Evolutionary conservation across 2,113 vertebrate species (phyloP).

Genomic region (Callithrix jacchus): DNA sequence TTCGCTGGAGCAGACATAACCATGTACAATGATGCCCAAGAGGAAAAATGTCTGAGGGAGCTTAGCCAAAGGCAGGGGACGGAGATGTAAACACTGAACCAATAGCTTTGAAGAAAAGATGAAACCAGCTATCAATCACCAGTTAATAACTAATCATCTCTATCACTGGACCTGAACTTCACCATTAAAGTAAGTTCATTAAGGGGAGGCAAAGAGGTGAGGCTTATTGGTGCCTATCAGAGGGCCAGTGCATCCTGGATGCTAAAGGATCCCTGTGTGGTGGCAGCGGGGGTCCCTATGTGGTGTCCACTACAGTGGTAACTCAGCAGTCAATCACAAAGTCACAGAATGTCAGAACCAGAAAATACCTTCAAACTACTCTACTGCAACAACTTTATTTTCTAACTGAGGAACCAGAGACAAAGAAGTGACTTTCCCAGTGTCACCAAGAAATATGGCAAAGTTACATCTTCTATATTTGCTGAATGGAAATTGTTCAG

Average conservation of each 20-base stretch:
- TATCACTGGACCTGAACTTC: neutral
- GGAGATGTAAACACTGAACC: neutral
- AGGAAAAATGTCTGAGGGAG: neutral
- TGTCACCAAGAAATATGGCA: neutral
- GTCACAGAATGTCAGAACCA: neutral
- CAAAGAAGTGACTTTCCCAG: neutral
- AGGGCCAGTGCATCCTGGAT: no score
- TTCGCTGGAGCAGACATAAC: neutral
- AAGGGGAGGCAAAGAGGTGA: neutral
- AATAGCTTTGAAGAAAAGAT: neutral
- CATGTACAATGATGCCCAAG: neutral
- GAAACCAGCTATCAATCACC: neutral
- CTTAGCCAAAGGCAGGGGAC: neutral
- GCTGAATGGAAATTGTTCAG: neutral
- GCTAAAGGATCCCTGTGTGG: neutral
- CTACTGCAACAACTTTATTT: neutral
- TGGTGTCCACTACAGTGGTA: neutral
- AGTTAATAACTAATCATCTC: neutral
- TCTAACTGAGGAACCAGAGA: neutral
- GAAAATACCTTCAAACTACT: neutral
- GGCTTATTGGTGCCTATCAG: neutral
- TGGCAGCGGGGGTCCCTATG: accelerated
- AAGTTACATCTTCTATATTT: neutral
- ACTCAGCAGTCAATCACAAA: neutral
- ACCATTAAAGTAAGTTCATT: neutral